These are phyloP conservation scores for Spodoptera picta DNA, from an alignment of 2,888 invertebrate species.

Conservation along the genomic window DNA sequence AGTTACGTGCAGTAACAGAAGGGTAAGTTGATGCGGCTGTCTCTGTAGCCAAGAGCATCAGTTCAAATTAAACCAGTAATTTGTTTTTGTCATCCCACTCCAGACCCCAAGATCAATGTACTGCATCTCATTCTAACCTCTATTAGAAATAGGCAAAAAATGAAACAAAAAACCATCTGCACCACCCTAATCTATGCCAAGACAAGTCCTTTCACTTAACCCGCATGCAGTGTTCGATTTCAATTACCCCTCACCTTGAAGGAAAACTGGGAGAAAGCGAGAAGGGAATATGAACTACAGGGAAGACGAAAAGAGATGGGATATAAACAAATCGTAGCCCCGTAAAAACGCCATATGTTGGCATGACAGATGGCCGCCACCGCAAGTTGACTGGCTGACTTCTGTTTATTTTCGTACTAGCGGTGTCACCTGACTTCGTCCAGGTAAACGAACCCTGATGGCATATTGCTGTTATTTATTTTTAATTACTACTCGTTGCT, in stretches of 20 bases:
- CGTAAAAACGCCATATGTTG: constrained; percentile 83
- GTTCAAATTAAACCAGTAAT: too few species aligned
- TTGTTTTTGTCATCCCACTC: too few species aligned
- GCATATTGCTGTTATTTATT: constrained; percentile 23
- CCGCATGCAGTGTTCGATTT: constrained; percentile 86
- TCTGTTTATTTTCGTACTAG: constrained; percentile 55
- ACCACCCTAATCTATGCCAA: constrained; percentile 69
- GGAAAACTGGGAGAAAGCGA: constrained; percentile 74
- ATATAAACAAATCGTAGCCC: constrained; percentile 84
- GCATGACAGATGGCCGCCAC: constrained; percentile 81
- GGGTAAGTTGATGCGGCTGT: too few species aligned
- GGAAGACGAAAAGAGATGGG: constrained; percentile 61
- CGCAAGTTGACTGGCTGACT: constrained; percentile 68
- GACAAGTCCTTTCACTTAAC: constrained; percentile 83
- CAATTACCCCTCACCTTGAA: constrained; percentile 84
- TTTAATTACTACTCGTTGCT: constrained; percentile 19
- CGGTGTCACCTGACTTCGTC: constrained; percentile 39
- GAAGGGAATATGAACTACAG: constrained; percentile 50
- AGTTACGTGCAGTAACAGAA: too few species aligned
- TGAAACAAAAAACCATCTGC: constrained; percentile 19
- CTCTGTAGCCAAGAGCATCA: too few species aligned
- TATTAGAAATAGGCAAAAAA: constrained; percentile 1
- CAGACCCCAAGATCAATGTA: not conserved
- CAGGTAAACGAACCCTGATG: constrained; percentile 50
- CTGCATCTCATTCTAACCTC: too few species aligned